These are phyloP conservation scores for Parus major DNA, from an alignment of 2,113 vertebrate genomes.

Conservation along the genomic window DNA sequence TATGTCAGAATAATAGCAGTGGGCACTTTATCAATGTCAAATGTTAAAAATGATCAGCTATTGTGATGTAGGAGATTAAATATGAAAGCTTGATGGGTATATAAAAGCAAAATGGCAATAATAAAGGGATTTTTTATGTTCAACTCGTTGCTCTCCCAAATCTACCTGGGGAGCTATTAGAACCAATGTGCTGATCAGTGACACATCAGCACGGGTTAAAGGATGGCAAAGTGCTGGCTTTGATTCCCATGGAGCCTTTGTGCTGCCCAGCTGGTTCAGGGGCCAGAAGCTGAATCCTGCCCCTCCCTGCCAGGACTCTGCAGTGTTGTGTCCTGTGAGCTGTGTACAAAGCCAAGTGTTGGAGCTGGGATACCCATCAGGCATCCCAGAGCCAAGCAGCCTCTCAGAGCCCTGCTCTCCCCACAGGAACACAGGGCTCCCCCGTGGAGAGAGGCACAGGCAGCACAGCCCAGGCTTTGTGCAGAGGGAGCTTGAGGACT, in stretches of 20 bases:
- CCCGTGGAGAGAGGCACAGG: accelerated
- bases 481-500: neutral
- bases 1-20: conserved; percentile 84
- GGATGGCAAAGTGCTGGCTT: neutral
- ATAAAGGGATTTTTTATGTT: conserved; percentile 82
- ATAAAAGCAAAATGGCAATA: conserved; percentile 83
- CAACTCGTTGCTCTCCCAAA: conserved; percentile 72
- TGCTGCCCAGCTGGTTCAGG: neutral
- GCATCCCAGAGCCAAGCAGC: neutral
- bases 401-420: neutral
- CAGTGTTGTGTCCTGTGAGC: accelerated
- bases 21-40: conserved; percentile 86
- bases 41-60: conserved; percentile 85
- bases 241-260: neutral
- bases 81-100: conserved; percentile 85
- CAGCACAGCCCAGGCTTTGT: accelerated
- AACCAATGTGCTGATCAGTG: conserved; percentile 59
- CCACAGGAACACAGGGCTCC: neutral
- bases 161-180: conserved; percentile 73
- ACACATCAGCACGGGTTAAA: conserved; percentile 59
- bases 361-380: neutral
- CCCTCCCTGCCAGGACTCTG: neutral
- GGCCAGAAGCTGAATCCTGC: neutral
- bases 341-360: accelerated
- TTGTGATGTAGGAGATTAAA: conserved; percentile 85